Evolutionary conservation across 2,888 invertebrate genomes (phyloP).

Genomic region (Epinotia ramella): DNA sequence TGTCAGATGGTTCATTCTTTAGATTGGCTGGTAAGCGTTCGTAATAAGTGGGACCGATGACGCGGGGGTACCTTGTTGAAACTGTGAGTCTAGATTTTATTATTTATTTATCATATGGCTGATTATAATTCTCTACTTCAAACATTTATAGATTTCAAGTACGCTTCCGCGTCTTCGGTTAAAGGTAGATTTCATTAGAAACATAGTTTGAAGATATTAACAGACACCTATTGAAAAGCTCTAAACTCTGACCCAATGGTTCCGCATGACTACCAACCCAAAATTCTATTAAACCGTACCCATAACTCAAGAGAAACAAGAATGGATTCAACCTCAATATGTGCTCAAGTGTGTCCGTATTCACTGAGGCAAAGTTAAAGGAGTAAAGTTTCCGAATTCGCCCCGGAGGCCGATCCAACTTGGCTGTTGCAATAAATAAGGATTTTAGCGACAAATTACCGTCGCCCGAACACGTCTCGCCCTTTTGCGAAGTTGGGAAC

Average conservation of each 20-base stretch:
- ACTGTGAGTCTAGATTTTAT: too few relatives aligned
- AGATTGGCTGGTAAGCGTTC: too few relatives aligned
- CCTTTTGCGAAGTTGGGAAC: constrained; percentile 74
- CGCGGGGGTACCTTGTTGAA: too few relatives aligned
- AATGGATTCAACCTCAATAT: constrained; percentile 82
- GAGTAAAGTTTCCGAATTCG: constrained; percentile 80
- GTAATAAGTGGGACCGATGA: too few relatives aligned
- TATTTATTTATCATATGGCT: too few relatives aligned
- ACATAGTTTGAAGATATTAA: not conserved
- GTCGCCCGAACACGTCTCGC: constrained; percentile 78
- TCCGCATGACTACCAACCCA: constrained; percentile 51
- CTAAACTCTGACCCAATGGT: constrained; percentile 29
- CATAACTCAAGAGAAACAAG: constrained; percentile 78
- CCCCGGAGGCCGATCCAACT: constrained; percentile 81
- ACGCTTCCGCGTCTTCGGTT: too few relatives aligned
- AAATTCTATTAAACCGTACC: constrained; percentile 74
- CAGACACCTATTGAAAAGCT: not conserved
- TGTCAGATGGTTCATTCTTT: too few relatives aligned
- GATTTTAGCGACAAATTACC: constrained; percentile 85
- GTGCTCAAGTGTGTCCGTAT: constrained; percentile 80
- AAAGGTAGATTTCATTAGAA: not conserved
- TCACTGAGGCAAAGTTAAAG: constrained; percentile 82
- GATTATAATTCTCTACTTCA: too few relatives aligned
- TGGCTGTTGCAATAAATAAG: constrained; percentile 83
- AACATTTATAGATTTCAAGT: too few relatives aligned